Evolutionary conservation across 1,140 invertebrate species (phyloP).

Genomic region (Acarapis woodi): DNA sequence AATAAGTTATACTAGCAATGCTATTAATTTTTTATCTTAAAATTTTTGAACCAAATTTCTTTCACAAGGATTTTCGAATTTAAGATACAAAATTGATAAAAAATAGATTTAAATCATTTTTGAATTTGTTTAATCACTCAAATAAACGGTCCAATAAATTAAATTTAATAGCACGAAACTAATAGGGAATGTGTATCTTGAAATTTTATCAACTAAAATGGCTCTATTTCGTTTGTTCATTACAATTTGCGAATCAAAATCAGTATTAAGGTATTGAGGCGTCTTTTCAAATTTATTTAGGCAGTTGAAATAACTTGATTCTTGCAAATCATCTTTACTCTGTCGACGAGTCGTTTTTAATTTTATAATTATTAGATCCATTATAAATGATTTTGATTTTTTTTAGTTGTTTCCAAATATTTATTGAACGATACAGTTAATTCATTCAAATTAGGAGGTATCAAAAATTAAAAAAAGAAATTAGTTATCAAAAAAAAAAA

Average conservation of each 20-base stretch:
- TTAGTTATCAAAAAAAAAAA: background rate
- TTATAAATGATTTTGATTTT: background rate
- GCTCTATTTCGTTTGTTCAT: conserved; percentile 23
- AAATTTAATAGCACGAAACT: conserved; percentile 52
- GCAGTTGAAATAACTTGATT: background rate
- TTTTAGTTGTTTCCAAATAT: background rate
- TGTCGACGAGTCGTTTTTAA: background rate
- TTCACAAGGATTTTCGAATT: too few relatives aligned
- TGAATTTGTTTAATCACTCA: too few relatives aligned
- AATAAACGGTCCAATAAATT: conserved; percentile 54
- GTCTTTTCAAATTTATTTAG: background rate
- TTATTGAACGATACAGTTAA: background rate
- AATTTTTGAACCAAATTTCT: too few relatives aligned
- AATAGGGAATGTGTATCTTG: conserved; percentile 52
- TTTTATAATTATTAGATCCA: background rate
- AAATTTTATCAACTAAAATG: conserved; percentile 53
- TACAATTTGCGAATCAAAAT: background rate
- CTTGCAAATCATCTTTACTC: background rate
- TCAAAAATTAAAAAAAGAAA: background rate
- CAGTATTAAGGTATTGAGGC: background rate
- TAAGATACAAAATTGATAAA: too few relatives aligned
- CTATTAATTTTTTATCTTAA: too few relatives aligned
- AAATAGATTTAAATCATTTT: too few relatives aligned
- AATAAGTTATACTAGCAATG: too few relatives aligned
- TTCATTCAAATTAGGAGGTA: background rate